A percentile compares a stretch with the other conserved stretches of the same genome.
Conservation (phyloP, 2,797 vertebrate species). For the Phrynocephalus vlangalii region DNA sequence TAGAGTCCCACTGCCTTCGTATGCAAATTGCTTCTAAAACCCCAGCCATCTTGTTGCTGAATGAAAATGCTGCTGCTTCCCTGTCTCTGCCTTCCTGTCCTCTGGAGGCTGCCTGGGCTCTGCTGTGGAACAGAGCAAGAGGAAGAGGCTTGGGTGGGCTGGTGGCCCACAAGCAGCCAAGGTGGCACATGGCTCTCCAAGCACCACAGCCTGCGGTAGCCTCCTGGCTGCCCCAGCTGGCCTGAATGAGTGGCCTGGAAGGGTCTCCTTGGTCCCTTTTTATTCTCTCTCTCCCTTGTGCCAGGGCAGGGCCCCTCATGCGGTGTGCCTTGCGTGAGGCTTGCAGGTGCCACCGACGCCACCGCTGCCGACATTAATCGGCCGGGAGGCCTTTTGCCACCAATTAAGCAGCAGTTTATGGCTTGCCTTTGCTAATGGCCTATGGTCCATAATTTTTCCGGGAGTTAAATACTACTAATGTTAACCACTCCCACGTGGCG, state of each 20-base stretch:
- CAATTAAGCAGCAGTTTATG: conserved; percentile 76
- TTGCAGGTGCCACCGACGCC: background rate
- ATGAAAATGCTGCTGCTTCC: conserved; percentile 61
- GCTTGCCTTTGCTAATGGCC: conserved; percentile 68
- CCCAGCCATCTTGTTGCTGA: conserved; percentile 71
- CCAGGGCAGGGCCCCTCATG: no score
- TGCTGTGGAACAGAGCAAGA: background rate
- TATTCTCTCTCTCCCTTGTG: no score
- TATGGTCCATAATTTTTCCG: conserved; percentile 65
- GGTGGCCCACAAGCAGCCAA: no score
- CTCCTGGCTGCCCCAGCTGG: background rate
- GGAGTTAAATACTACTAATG: conserved; percentile 77
- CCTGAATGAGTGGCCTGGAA: no score
- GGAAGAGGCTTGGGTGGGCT: background rate
- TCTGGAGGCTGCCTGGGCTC: background rate
- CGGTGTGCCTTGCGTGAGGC: no score
- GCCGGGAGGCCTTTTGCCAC: conserved; percentile 70
- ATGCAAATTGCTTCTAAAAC: conserved; percentile 80
- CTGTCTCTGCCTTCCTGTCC: conserved; percentile 41
- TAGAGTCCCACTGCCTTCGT: conserved; percentile 81
- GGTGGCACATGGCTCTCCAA: background rate
- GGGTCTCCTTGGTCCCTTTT: no score
- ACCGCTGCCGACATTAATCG: conserved; percentile 69
- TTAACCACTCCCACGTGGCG: conserved; percentile 75
- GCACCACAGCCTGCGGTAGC: background rate